Conservation (phyloP, 1,140 invertebrate genomes). For the Cydia amplana region DNA sequence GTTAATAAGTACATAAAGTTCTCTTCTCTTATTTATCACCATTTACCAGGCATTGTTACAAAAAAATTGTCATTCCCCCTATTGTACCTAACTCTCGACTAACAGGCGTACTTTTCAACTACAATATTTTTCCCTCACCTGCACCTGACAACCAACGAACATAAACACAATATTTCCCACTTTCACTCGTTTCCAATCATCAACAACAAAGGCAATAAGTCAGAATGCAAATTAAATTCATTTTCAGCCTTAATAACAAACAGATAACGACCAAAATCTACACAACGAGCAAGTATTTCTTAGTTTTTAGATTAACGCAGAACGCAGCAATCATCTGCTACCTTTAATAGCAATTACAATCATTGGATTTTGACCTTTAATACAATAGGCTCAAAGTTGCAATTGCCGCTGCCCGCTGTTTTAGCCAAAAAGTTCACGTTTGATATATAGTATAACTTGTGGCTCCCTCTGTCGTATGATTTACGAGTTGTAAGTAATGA, state of each 20-base stretch:
- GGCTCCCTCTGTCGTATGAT: slow-evolving; percentile 63
- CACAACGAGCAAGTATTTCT: not conserved
- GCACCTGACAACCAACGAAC: slow-evolving; percentile 35
- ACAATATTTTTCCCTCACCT: slow-evolving; percentile 9
- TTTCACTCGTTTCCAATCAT: slow-evolving; percentile 37
- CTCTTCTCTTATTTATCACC: not conserved
- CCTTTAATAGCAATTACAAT: not conserved
- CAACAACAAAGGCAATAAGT: not conserved
- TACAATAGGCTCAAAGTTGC: not conserved
- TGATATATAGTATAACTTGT: slow-evolving; percentile 64
- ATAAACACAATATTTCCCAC: slow-evolving; percentile 64
- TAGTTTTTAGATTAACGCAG: not conserved
- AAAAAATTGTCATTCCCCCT: not conserved
- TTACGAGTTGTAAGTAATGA: slow-evolving; percentile 66
- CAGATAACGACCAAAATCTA: not conserved
- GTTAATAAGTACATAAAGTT: too few species aligned
- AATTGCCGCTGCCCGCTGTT: not conserved
- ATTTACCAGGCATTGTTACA: not conserved
- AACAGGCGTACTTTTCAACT: slow-evolving; percentile 7
- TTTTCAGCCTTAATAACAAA: not conserved
- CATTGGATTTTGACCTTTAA: not conserved
- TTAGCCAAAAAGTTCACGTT: not conserved
- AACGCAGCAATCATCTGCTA: not conserved
- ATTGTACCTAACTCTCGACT: not conserved
- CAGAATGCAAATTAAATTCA: not conserved